These are phyloP conservation scores for Rhinolophus ferrumequinum DNA, from an alignment of 2,113 vertebrate species.

Conservation along the genomic window DNA sequence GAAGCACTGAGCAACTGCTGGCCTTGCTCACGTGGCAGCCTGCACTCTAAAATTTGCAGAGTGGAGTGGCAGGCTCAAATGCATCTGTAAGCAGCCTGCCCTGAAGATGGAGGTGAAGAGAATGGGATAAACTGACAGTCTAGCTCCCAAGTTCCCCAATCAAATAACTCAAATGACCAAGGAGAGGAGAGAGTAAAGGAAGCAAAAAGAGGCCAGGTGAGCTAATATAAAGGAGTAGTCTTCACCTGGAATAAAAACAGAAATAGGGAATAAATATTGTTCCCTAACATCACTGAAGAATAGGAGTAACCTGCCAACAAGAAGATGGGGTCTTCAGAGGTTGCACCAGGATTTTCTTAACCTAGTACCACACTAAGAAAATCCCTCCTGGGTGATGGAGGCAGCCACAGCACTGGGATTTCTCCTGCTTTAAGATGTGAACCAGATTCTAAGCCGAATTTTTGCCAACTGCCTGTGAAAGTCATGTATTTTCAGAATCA, in stretches of 20 bases:
- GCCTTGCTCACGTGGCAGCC: rapidly evolving
- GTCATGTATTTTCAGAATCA: background rate
- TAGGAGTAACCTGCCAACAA: background rate
- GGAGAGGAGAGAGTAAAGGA: background rate
- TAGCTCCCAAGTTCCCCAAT: background rate
- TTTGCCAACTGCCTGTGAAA: background rate
- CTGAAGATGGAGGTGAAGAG: background rate
- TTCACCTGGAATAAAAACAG: background rate
- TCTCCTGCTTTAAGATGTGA: background rate
- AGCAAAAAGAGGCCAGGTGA: background rate
- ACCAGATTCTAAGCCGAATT: background rate
- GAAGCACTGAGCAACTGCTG: rapidly evolving
- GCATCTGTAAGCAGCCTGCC: background rate
- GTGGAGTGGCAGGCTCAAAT: rapidly evolving
- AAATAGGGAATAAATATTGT: background rate
- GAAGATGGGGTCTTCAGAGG: rapidly evolving
- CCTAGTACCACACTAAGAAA: background rate
- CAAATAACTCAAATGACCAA: background rate
- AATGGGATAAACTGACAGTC: background rate
- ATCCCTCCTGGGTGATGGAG: background rate
- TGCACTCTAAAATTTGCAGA: background rate
- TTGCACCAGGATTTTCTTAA: background rate
- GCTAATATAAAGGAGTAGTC: background rate
- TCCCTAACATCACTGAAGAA: background rate
- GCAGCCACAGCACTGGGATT: rapidly evolving